Percentiles rank a stretch among this genome's conserved stretches.
These are phyloP conservation scores for Oscheius myriophilus DNA, from an alignment of 2,888 invertebrate genomes.

Conservation along the genomic window DNA sequence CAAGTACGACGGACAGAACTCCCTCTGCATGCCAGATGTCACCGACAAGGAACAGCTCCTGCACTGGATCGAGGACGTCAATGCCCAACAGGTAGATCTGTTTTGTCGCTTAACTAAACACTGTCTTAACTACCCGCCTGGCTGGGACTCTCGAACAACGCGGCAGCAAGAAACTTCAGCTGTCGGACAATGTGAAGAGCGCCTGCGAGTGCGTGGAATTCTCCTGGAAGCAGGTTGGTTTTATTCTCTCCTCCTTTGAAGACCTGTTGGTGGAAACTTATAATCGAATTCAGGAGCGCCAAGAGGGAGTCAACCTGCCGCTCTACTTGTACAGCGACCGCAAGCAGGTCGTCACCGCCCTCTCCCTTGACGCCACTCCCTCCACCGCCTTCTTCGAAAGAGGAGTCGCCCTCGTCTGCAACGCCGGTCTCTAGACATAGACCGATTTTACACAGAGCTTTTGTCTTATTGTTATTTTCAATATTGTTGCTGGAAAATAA, in stretches of 20 bases:
- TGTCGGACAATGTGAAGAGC: conserved; percentile 81
- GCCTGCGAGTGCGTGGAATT: conserved; percentile 41
- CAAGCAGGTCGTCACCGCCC: conserved; percentile 93
- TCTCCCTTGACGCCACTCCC: conserved; percentile 85
- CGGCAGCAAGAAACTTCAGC: conserved; percentile 85
- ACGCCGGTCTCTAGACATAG: conserved; percentile 71
- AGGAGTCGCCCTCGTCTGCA: conserved; percentile 94
- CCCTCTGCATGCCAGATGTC: conserved; percentile 73
- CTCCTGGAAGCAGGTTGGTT: conserved; percentile 43
- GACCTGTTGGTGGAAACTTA: not conserved
- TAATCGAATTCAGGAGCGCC: conserved; percentile 75
- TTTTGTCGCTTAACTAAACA: not conserved
- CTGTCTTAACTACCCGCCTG: conserved; percentile 91
- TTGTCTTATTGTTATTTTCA: too few species aligned
- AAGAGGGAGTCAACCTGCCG: conserved; percentile 81
- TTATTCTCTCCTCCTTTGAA: not conserved
- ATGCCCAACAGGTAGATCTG: conserved; percentile 76
- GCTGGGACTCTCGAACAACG: conserved; percentile 97
- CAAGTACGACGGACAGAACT: conserved; percentile 85
- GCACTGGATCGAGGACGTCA: conserved; percentile 92
- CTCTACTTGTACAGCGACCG: conserved; percentile 94
- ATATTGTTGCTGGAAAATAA: too few species aligned
- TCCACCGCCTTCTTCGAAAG: conserved; percentile 87
- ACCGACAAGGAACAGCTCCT: conserved; percentile 87
- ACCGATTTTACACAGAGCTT: too few species aligned